Percentiles rank a stretch among this genome's conserved stretches.
Conservation (phyloP, 2,113 vertebrate genomes). For the Heterochromis multidens region DNA sequence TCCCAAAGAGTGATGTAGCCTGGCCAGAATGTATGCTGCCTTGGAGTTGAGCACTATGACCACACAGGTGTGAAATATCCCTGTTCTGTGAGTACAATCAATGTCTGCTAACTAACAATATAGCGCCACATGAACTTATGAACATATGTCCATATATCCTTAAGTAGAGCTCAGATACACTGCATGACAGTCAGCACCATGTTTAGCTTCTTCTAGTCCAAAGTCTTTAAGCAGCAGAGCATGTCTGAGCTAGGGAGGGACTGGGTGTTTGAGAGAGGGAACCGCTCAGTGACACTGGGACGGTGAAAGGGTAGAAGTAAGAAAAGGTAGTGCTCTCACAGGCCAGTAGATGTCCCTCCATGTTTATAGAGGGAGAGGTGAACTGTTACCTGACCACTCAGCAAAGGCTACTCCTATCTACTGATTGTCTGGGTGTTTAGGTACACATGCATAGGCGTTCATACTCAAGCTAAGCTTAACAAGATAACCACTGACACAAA, state of each 20-base stretch:
- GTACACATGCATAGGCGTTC: neutral
- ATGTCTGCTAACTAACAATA: neutral
- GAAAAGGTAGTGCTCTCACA: constrained; percentile 57
- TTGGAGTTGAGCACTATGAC: neutral
- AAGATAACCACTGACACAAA: neutral
- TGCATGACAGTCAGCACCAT: neutral
- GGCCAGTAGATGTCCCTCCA: constrained; percentile 76
- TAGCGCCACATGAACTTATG: neutral
- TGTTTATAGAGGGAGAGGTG: constrained; percentile 53
- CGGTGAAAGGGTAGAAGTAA: neutral
- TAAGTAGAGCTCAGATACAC: neutral
- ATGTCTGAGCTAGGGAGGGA: neutral
- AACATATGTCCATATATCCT: neutral
- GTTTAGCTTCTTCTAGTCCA: constrained; percentile 2
- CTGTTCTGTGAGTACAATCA: constrained; percentile 2
- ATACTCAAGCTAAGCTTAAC: neutral
- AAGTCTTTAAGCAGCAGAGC: constrained; percentile 18
- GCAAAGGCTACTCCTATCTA: neutral
- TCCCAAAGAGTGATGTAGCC: constrained; percentile 37
- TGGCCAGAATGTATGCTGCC: neutral
- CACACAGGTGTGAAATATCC: constrained; percentile 36
- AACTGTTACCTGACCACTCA: constrained; percentile 32
- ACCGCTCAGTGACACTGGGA: constrained; percentile 29
- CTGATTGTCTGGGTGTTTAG: neutral
- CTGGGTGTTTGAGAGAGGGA: constrained; percentile 1